Evolutionary conservation across 2,797 vertebrate genomes (phyloP).

Genomic region (Sternotherus odoratus): DNA sequence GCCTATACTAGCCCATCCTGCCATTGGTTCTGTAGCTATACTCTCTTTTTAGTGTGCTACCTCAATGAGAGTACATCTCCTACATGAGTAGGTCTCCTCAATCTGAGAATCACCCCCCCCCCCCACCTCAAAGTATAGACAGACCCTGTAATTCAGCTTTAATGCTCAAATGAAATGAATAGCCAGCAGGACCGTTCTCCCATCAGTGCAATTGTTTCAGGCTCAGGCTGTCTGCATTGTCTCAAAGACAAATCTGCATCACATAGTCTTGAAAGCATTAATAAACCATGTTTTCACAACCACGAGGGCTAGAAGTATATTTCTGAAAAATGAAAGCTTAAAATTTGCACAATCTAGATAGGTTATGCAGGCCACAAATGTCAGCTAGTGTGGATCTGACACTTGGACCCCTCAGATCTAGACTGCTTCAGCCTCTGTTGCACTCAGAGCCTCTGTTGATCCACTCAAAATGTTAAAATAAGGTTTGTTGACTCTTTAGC

Average conservation of each 20-base stretch:
- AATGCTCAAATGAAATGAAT: background rate
- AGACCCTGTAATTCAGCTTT: background rate
- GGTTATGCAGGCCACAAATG: background rate
- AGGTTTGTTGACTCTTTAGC: background rate
- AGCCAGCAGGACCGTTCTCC: background rate
- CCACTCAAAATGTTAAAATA: background rate
- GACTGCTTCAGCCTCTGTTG: background rate
- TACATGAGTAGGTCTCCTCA: no score
- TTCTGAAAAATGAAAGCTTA: slow-evolving; percentile 15
- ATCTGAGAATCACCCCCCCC: background rate
- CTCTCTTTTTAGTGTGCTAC: background rate
- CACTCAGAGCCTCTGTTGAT: background rate
- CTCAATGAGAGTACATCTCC: background rate
- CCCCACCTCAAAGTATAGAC: background rate
- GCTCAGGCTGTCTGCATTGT: background rate
- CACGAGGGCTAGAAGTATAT: background rate
- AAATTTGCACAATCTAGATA: background rate
- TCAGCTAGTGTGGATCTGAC: fast-evolving
- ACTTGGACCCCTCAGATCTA: background rate
- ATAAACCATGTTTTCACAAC: background rate
- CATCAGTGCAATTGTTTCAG: slow-evolving; percentile 4
- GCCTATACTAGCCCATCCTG: background rate
- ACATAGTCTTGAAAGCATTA: slow-evolving; percentile 4
- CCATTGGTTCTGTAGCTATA: background rate
- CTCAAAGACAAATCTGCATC: background rate